phyloP scores from a whole-genome alignment of 2,113 vertebrate genomes.

The Meleagris gallopavo region DNA sequence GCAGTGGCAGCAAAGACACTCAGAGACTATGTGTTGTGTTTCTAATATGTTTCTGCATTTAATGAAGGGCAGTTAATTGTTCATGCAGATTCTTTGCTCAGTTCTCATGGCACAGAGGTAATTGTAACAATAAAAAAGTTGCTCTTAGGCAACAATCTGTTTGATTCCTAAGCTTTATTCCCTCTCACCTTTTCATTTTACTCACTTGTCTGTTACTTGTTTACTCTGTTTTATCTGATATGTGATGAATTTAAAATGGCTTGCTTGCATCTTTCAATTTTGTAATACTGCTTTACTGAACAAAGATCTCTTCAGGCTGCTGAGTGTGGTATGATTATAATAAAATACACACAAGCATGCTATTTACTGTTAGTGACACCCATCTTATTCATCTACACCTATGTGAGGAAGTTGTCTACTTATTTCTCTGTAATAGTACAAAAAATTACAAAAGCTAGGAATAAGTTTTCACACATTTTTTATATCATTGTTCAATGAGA shows the following conservation, averaged over 20 bases:
- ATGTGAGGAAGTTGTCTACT: neutral
- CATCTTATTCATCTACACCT: neutral
- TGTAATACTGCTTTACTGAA: neutral
- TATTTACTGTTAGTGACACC: neutral
- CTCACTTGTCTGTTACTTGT: neutral
- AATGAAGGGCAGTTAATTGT: neutral
- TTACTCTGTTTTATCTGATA: neutral
- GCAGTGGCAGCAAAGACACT: fast-evolving
- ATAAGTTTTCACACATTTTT: neutral
- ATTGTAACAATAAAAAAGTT: neutral
- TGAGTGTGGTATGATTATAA: neutral
- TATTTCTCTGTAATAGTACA: neutral
- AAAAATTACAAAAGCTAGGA: neutral
- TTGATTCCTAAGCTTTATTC: neutral
- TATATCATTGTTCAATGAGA: neutral
- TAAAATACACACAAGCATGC: neutral
- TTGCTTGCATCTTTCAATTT: neutral
- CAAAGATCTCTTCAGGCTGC: neutral
- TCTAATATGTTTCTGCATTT: neutral
- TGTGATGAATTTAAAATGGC: neutral
- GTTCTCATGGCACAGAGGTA: neutral
- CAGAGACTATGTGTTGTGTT: neutral
- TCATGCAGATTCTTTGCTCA: neutral
- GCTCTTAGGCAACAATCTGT: neutral
- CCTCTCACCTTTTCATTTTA: neutral